Evolutionary conservation across 2,888 invertebrate species (phyloP).

Genomic region (Steromphala cineraria): DNA sequence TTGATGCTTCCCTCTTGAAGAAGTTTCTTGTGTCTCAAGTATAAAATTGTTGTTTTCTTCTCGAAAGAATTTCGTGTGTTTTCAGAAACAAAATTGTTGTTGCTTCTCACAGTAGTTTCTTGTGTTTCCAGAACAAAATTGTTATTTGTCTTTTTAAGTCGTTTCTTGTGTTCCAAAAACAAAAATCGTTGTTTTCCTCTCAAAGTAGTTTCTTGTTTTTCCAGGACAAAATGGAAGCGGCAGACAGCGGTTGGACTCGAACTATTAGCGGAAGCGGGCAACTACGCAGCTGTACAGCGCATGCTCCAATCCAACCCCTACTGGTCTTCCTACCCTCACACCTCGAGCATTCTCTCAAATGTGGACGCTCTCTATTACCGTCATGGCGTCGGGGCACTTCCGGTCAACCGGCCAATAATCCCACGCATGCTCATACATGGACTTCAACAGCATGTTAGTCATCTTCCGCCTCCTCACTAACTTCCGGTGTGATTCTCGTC

Average conservation of each 20-base stretch:
- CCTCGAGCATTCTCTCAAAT: constrained; percentile 63
- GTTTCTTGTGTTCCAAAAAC: constrained; percentile 82
- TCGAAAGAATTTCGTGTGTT: constrained; percentile 23
- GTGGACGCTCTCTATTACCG: constrained; percentile 68
- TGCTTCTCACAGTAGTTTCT: neutral
- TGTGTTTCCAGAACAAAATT: constrained; percentile 91
- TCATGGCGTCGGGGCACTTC: constrained; percentile 43
- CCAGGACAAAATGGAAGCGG: constrained; percentile 98
- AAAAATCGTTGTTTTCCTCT: constrained; percentile 78
- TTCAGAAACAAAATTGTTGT: constrained; percentile 93
- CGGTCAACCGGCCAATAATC: constrained; percentile 63
- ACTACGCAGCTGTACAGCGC: constrained; percentile 98
- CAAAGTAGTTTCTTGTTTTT: constrained; percentile 38
- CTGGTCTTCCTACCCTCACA: constrained; percentile 73
- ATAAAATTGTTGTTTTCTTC: constrained; percentile 87
- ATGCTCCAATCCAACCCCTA: constrained; percentile 79
- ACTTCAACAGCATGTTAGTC: constrained; percentile 65
- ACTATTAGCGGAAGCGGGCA: constrained; percentile 96
- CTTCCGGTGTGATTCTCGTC: neutral
- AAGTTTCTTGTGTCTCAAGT: constrained; percentile 78
- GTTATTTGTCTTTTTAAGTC: constrained; percentile 72
- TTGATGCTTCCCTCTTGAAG: too few relatives aligned
- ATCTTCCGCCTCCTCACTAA: constrained; percentile 48
- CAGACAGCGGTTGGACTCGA: constrained; percentile 98
- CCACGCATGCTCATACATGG: constrained; percentile 72